phyloP scores from a whole-genome alignment of 2,888 invertebrate species.

The Chloromyia formosa region DNA sequence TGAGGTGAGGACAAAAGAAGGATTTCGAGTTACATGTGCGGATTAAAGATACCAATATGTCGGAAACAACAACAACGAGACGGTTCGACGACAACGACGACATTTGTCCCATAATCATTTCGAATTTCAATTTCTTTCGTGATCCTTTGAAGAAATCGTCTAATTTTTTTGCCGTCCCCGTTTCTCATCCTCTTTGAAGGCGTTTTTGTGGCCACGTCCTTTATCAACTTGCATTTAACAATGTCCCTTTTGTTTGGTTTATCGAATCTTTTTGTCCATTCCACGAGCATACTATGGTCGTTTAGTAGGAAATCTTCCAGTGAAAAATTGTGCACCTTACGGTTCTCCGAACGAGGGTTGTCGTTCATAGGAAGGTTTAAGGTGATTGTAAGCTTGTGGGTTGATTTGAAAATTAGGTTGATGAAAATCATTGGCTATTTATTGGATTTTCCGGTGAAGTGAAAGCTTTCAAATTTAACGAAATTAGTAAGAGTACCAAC shows the following conservation, averaged over 20 bases:
- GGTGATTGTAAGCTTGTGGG: too few relatives aligned
- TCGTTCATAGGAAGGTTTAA: too few relatives aligned
- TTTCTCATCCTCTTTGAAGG: slow-evolving; percentile 37
- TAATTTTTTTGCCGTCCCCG: slow-evolving; percentile 10
- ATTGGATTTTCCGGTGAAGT: too few relatives aligned
- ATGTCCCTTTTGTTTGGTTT: slow-evolving; percentile 40
- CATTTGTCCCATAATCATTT: slow-evolving; percentile 42
- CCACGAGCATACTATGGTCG: slow-evolving; percentile 2
- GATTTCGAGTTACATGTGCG: slow-evolving; percentile 43
- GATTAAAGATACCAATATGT: slow-evolving; percentile 36
- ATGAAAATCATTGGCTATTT: too few relatives aligned
- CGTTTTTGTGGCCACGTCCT: slow-evolving; percentile 42
- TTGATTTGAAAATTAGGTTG: too few relatives aligned
- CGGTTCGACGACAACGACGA: slow-evolving; percentile 24
- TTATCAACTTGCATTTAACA: slow-evolving; percentile 43
- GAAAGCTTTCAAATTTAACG: too few relatives aligned
- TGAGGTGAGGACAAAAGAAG: slow-evolving; percentile 42
- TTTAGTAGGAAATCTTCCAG: slow-evolving; percentile 9
- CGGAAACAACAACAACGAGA: slow-evolving; percentile 16
- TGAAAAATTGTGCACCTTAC: slow-evolving; percentile 7
- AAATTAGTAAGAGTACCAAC: too few relatives aligned
- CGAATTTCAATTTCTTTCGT: slow-evolving; percentile 41
- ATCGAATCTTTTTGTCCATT: slow-evolving; percentile 26
- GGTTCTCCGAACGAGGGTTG: neutral
- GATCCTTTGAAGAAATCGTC: slow-evolving; percentile 17